Base-by-base conservation (phyloP, 2,888 invertebrate genomes). In the Drosophila anomalipes region DNA sequence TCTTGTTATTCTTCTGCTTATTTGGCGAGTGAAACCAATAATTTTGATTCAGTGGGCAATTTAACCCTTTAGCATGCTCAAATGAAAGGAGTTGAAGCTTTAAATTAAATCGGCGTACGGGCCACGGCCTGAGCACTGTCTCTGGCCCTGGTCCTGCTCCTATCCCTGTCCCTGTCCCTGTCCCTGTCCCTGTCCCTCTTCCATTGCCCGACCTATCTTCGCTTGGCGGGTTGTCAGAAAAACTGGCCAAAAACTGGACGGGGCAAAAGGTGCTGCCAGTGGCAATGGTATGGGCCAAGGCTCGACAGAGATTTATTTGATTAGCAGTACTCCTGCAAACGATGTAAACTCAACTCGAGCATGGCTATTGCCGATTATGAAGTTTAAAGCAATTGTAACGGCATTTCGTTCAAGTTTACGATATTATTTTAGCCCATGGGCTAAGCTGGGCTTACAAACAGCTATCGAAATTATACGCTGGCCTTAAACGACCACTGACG, bases 21-120 rank as follows among this genome's bases (percentile, higher is more conserved):
- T 35, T 60, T 44, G 33, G 33, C 54, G 86, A 88, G 81, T 85
- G 91, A 91, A 93, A 92, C 92, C 92, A 92, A 92, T 93, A 93
- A 94, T 93, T 93, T 93, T 83, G 88, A 93, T 91, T 92, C 93
- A 94, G 92, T 93, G 92, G 91, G 91, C 92, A 93, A 93, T 93
- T 93, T 93, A 91, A 91, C 92, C 93, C 93, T 92, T 92, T 91
- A 92, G 93, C 93, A 88, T 90, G 89, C 91, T 91, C 90, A 89
- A 89, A 90, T 78, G 90, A 90, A 90, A 86, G 90, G 83, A 91
- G 86, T 81, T 87, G 82, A 86, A 84, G 82, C 74, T 88, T 88
- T 91, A 91, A 90, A 88, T 91, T 89, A 88, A 91, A 88, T 91
- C 87, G 83, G 74, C 69, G 83, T 81, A 86, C 89, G 78, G 65